Conservation (phyloP, 1,140 invertebrate species). For the Pomacea maculata region DNA sequence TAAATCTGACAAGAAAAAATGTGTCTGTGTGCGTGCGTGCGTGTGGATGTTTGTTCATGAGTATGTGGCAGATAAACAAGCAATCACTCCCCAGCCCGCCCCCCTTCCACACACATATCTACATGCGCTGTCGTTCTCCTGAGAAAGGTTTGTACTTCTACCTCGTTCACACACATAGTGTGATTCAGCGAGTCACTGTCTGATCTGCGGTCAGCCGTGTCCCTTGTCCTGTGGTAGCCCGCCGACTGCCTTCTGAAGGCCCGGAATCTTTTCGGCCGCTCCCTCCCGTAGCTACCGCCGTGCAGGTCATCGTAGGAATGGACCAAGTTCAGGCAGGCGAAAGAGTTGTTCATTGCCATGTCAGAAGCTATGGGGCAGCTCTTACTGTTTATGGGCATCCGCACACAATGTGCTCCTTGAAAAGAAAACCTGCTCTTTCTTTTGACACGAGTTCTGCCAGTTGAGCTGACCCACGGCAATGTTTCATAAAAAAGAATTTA, state of each 20-base stretch:
- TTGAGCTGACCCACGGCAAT: too few species aligned
- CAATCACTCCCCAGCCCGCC: background rate
- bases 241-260: constrained; percentile 10
- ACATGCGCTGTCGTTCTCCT: background rate
- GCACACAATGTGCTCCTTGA: too few species aligned
- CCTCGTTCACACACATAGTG: constrained; percentile 4
- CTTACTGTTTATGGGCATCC: too few species aligned
- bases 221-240: background rate
- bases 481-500: too few species aligned
- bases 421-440: too few species aligned
- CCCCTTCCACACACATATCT: background rate
- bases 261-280: constrained; percentile 14
- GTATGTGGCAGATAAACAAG: background rate
- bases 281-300: background rate
- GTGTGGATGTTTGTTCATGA: background rate
- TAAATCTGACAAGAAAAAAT: too few species aligned
- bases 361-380: too few species aligned
- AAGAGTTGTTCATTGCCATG: constrained; percentile 10
- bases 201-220: background rate
- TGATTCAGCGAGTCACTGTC: constrained; percentile 1
- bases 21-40: too few species aligned
- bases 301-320: constrained; percentile 9
- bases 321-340: constrained; percentile 2
- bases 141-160: background rate
- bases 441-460: too few species aligned